Base-by-base conservation (phyloP, 2,113 vertebrate species). In the Phalacrocorax pelagicus region DNA sequence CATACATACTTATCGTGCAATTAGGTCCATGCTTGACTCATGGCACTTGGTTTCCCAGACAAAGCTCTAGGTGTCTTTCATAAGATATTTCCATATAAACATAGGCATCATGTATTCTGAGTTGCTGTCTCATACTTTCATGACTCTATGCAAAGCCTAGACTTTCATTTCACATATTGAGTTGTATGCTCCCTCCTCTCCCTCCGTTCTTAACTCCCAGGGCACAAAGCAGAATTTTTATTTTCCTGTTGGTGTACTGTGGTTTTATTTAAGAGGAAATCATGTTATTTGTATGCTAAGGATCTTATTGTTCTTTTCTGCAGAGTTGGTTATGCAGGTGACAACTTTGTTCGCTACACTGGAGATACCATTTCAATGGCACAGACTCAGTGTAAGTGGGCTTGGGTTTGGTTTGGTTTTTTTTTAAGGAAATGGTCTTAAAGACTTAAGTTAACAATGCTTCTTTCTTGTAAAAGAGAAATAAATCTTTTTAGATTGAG, bases 311-410 rank as follows among this genome's bases (percentile, higher is more conserved):
- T 94, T 98, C 89, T 17, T 89, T 80, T 82, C 93, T 89, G 75
- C 98, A 99, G 99, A 81, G 99, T 99, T 74, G 98, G 99, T 34
- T 99, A 99, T 3, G 99, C 99, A 12, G 99, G 99, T 90, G 99
- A 99, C 97, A 99, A 99, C 97, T 99, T 99, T 18, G 99, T 98
- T 81, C 98, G 99, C 90, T 99, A 99, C 93, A 98, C 98, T 6
- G 99, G 99, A 27, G 99, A 98, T 92, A 99, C 99, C 22, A 99
- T 99, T 92, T 98, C 98, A 70, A 99, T 99, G 99, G 99, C 99
- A 90, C 99, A 99, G 97, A 99, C 99, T 22, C 99, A 99, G 38
- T 13, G 99, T 99, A 98, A 99, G 99, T 99, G 61, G 32, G 10
- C 3, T 21, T 70, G 42, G 63, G 38, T 13, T 36, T 47, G 11